Evolutionary conservation across 2,888 invertebrate genomes (phyloP).

Genomic region (Mesorhabditis belari): DNA sequence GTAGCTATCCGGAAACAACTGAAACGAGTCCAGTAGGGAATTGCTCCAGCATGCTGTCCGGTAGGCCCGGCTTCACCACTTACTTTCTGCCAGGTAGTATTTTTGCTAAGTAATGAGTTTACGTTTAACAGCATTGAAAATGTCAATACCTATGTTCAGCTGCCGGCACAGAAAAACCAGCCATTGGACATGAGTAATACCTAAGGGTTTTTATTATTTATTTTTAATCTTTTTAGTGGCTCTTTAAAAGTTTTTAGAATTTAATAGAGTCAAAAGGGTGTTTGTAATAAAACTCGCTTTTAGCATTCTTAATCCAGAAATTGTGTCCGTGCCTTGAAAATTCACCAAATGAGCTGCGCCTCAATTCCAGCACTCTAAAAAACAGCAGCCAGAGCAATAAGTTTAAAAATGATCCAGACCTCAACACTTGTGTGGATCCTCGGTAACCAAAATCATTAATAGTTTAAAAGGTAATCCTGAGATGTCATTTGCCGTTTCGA

Average conservation of each 20-base stretch:
- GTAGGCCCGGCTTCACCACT: slow-evolving; percentile 53
- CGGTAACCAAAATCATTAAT: slow-evolving; percentile 59
- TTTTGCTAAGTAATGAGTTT: slow-evolving; percentile 53
- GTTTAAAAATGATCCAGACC: too few relatives aligned
- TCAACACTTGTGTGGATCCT: slow-evolving; percentile 58
- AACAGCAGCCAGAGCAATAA: background rate
- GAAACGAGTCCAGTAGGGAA: slow-evolving; percentile 52
- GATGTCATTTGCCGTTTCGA: slow-evolving; percentile 55
- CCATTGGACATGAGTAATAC: slow-evolving; percentile 56
- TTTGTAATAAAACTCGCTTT: slow-evolving; percentile 12
- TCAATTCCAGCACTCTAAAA: slow-evolving; percentile 57
- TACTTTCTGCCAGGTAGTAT: slow-evolving; percentile 58
- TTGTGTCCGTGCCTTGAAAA: slow-evolving; percentile 58
- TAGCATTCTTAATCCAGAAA: slow-evolving; percentile 54
- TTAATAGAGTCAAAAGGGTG: background rate
- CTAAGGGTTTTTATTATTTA: too few relatives aligned
- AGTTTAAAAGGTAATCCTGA: slow-evolving; percentile 55
- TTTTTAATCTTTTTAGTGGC: too few relatives aligned
- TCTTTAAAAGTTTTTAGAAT: background rate
- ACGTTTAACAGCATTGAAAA: background rate
- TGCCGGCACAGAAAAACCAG: slow-evolving; percentile 57
- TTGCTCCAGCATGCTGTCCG: slow-evolving; percentile 56
- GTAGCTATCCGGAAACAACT: slow-evolving; percentile 57
- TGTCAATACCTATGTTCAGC: slow-evolving; percentile 57
- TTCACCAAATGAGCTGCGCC: slow-evolving; percentile 59